Evolutionary conservation across 2,888 invertebrate genomes (phyloP).

Genomic region (Zootermopsis nevadensis): DNA sequence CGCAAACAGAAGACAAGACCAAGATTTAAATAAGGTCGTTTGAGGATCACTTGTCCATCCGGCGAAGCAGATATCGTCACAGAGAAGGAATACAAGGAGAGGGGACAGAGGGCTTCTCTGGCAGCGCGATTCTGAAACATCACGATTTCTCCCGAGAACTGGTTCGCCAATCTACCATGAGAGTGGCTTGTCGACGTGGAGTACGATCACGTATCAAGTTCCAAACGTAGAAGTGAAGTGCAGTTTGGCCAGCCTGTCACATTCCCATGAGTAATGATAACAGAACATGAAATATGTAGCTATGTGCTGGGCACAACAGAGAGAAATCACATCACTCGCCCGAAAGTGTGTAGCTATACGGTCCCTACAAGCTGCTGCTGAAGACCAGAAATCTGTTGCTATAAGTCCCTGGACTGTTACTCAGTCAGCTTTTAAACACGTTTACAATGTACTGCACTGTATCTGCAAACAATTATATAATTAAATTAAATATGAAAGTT

Average conservation of each 20-base stretch:
- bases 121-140: neutral
- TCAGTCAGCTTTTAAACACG: no score
- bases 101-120: neutral
- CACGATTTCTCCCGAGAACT: neutral
- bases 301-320: neutral
- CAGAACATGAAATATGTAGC: neutral
- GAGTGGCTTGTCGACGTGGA: neutral
- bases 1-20: no score
- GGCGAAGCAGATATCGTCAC: neutral
- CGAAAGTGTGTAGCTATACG: no score
- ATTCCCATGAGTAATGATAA: conserved; percentile 2
- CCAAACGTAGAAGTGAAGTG: neutral
- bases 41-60: neutral
- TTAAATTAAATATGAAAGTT: no score
- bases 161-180: neutral
- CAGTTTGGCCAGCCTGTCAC: neutral
- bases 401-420: no score
- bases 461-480: no score
- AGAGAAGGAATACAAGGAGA: neutral
- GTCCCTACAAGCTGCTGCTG: no score
- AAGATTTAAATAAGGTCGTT: neutral
- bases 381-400: no score
- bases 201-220: neutral
- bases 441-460: no score
- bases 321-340: neutral